phyloP scores from a whole-genome alignment of 2,113 vertebrate species.

The Lathamus discolor region DNA sequence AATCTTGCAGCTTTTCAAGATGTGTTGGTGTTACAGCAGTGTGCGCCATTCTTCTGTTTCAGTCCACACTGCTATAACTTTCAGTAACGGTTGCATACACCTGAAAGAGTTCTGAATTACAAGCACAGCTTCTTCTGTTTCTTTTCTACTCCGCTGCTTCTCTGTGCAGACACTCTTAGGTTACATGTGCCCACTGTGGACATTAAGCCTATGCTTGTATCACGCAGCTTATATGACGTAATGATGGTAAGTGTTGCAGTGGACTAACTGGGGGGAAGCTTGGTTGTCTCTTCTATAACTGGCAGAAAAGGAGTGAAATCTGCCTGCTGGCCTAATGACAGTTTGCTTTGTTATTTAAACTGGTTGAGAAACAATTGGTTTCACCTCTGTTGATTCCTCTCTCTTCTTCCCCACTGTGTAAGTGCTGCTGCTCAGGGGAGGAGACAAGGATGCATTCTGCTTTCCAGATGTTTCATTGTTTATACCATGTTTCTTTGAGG shows the following conservation, averaged over 20 bases:
- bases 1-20: not conserved
- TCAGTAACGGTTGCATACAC: not conserved
- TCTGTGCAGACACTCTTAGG: accelerated
- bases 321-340: not conserved
- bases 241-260: conserved; percentile 27
- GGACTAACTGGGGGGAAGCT: not conserved
- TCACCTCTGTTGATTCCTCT: not conserved
- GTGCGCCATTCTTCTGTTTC: not conserved
- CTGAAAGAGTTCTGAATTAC: not conserved
- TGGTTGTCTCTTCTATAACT: not conserved
- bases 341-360: not conserved
- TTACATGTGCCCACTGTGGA: not conserved
- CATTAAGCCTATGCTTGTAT: not conserved
- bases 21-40: not conserved
- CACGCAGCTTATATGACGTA: not conserved
- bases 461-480: not conserved
- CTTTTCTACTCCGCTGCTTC: not conserved
- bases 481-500: not conserved
- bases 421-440: not conserved
- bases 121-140: not conserved
- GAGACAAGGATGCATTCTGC: not conserved
- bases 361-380: not conserved
- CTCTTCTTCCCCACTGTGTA: accelerated
- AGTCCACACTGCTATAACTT: not conserved
- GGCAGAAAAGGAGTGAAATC: not conserved